Conservation (phyloP, 2,888 invertebrate genomes). For the Carcina quercana region DNA sequence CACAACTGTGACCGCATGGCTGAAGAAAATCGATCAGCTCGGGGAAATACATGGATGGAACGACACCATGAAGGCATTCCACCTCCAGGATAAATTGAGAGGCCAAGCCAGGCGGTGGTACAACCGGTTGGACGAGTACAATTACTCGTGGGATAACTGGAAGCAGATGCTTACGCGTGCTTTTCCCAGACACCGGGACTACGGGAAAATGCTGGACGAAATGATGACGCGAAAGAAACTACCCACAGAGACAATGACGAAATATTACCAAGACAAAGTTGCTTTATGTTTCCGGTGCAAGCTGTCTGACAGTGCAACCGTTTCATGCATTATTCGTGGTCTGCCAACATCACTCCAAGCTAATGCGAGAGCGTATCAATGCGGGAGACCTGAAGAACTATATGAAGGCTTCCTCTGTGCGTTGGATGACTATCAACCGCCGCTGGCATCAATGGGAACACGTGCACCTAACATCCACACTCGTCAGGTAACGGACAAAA, state of each 20-base stretch:
- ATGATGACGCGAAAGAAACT: constrained; percentile 19
- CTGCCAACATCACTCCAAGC: constrained; percentile 18
- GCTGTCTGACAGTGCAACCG: constrained; percentile 15
- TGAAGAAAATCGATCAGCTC: constrained; percentile 17
- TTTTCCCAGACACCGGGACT: constrained; percentile 22
- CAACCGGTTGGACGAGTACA: constrained; percentile 20
- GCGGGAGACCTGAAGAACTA: constrained; percentile 18
- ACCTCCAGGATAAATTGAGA: constrained; percentile 19
- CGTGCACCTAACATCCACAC: background rate
- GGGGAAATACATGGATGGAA: constrained; percentile 21
- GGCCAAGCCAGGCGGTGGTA: constrained; percentile 23
- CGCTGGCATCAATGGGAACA: too few relatives aligned
- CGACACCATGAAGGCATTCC: constrained; percentile 17
- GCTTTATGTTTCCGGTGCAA: constrained; percentile 25
- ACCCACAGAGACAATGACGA: constrained; percentile 19
- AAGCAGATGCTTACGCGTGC: constrained; percentile 20
- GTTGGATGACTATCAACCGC: constrained; percentile 21
- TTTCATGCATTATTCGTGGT: constrained; percentile 22
- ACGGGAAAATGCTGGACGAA: constrained; percentile 17
- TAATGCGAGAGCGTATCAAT: constrained; percentile 22
- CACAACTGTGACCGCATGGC: constrained; percentile 13
- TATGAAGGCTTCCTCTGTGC: constrained; percentile 20
- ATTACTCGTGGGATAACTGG: constrained; percentile 24
- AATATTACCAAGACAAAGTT: constrained; percentile 27
- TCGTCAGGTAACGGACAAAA: background rate